A percentile compares a stretch with the other conserved stretches of the same genome.
Evolutionary conservation across 2,113 vertebrate species (phyloP).

Genomic region (Hippocampus comes): DNA sequence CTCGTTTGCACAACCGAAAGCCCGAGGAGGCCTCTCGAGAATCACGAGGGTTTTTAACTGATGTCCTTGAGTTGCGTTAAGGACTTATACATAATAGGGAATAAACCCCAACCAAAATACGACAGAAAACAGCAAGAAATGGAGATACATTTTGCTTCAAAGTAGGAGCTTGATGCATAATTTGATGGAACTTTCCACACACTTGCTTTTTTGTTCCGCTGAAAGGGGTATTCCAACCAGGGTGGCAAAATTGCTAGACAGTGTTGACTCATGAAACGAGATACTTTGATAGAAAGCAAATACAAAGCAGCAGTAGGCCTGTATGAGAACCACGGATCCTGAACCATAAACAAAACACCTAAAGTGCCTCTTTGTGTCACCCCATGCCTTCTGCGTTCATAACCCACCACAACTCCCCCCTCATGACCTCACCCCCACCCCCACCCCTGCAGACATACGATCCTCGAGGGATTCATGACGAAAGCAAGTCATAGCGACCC

Average conservation of each 20-base stretch:
- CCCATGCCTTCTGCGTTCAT: not conserved
- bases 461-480: constrained; percentile 19
- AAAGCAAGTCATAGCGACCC: constrained; percentile 30
- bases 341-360: not conserved
- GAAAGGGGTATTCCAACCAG: not conserved
- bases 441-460: constrained; percentile 14
- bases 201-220: not conserved
- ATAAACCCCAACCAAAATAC: not conserved
- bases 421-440: not conserved
- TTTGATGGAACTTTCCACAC: not conserved
- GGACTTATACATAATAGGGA: too few relatives aligned
- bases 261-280: not conserved
- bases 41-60: too few relatives aligned
- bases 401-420: not conserved
- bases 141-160: not conserved
- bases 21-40: constrained; percentile 7
- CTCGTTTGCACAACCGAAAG: not conserved
- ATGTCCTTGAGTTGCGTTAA: too few relatives aligned
- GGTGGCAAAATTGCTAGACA: not conserved
- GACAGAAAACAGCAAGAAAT: not conserved
- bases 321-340: not conserved
- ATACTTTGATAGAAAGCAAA: not conserved
- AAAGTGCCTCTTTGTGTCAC: not conserved
- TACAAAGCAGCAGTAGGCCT: not conserved
- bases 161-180: constrained; percentile 2